Evolutionary conservation across 2,888 invertebrate genomes (phyloP).

Genomic region (Zootermopsis nevadensis): DNA sequence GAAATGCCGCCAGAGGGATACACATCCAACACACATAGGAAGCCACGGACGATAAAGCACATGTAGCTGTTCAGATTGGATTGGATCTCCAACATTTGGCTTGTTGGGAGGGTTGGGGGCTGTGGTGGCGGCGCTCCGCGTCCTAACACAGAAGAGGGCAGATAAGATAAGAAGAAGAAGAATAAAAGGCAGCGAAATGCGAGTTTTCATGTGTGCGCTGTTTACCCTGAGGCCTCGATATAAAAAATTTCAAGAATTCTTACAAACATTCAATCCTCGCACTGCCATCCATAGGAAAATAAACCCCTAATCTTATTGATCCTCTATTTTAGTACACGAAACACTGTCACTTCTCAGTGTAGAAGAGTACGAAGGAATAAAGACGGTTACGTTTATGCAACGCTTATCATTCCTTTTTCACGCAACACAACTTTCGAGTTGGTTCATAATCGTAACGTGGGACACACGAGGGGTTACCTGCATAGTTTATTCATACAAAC

Average conservation of each 20-base stretch:
- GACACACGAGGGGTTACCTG: too few relatives aligned
- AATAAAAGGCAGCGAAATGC: not conserved
- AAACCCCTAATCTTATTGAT: constrained; percentile 16
- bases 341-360: not conserved
- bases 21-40: not conserved
- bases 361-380: not conserved
- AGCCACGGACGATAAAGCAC: constrained; percentile 26
- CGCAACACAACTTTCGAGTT: too few relatives aligned
- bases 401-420: too few relatives aligned
- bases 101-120: not conserved
- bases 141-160: not conserved
- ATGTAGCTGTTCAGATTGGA: constrained; percentile 22
- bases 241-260: constrained; percentile 5
- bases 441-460: too few relatives aligned
- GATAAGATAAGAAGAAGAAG: not conserved
- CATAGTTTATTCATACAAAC: too few relatives aligned
- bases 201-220: not conserved
- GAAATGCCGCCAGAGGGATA: constrained; percentile 23
- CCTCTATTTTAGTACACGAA: not conserved
- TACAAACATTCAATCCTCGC: not conserved
- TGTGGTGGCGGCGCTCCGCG: not conserved
- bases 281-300: not conserved
- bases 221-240: not conserved
- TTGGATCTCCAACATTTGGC: constrained; percentile 8
- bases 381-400: not conserved